A percentile compares a stretch with the other conserved stretches of the same genome.
Evolutionary conservation across 2,113 vertebrate species (phyloP).

Genomic region (Leptobrachium ailaonicum): DNA sequence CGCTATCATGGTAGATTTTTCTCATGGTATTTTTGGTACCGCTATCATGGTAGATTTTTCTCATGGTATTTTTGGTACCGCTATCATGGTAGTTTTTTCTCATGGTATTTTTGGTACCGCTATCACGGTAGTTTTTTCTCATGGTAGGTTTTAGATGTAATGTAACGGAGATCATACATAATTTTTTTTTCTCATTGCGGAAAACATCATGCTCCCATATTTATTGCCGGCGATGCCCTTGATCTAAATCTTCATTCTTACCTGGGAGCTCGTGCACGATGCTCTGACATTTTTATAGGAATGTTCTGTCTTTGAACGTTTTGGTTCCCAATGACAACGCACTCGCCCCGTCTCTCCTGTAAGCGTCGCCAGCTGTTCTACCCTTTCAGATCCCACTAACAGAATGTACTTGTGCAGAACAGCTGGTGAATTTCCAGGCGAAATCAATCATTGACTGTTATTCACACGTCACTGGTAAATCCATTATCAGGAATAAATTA

Average conservation of each 20-base stretch:
- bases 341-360: neutral
- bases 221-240: conserved; percentile 11
- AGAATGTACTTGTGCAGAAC: conserved; percentile 6
- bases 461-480: neutral
- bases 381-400: neutral
- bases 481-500: conserved; percentile 10
- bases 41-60: too few relatives aligned
- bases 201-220: neutral
- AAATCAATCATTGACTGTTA: conserved; percentile 22
- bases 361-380: conserved; percentile 27
- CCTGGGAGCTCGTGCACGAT: neutral
- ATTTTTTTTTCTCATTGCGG: too few relatives aligned
- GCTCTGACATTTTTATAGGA: conserved; percentile 27
- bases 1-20: too few relatives aligned
- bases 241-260: conserved; percentile 4
- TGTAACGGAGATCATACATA: too few relatives aligned
- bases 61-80: too few relatives aligned
- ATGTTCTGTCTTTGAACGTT: conserved; percentile 22
- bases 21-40: too few relatives aligned
- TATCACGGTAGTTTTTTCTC: too few relatives aligned
- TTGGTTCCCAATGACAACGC: conserved; percentile 8
- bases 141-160: too few relatives aligned
- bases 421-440: conserved; percentile 12
- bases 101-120: too few relatives aligned
- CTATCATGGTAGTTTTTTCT: too few relatives aligned